A percentile compares a stretch with the other conserved stretches of the same genome.
phyloP scores from a whole-genome alignment of 2,113 vertebrate genomes.

The Hippolais icterina region DNA sequence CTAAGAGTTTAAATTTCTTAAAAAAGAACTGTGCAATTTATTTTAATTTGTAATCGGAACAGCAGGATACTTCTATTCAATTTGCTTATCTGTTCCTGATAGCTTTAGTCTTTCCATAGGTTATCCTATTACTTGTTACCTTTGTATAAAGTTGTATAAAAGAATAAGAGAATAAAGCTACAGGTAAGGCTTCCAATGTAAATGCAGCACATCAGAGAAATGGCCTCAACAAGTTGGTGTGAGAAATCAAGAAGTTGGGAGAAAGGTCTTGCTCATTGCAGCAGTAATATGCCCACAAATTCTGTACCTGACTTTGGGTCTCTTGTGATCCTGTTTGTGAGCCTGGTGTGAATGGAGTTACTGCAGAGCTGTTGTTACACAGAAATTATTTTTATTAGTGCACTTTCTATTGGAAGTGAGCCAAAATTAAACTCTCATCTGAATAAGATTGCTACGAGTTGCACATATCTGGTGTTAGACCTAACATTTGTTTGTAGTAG shows the following conservation, averaged over 20 bases:
- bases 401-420: not conserved
- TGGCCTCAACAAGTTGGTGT: not conserved
- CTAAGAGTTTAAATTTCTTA: constrained; percentile 36
- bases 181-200: not conserved
- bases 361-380: not conserved
- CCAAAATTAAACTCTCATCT: not conserved
- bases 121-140: not conserved
- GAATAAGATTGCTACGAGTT: not conserved
- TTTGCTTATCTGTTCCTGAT: constrained; percentile 14
- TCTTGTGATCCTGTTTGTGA: not conserved
- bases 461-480: not conserved
- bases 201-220: not conserved
- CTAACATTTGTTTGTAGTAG: not conserved
- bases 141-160: not conserved
- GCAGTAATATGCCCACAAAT: not conserved
- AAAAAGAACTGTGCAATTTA: not conserved
- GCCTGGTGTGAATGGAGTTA: not conserved
- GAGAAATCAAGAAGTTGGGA: not conserved
- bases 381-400: not conserved
- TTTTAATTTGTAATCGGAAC: constrained; percentile 14
- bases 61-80: not conserved
- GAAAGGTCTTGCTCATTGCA: not conserved
- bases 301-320: not conserved
- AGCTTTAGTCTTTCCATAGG: not conserved
- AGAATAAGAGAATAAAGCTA: not conserved